Evolutionary conservation across 2,888 invertebrate species (phyloP).

Genomic region (Stegophylla sp.): DNA sequence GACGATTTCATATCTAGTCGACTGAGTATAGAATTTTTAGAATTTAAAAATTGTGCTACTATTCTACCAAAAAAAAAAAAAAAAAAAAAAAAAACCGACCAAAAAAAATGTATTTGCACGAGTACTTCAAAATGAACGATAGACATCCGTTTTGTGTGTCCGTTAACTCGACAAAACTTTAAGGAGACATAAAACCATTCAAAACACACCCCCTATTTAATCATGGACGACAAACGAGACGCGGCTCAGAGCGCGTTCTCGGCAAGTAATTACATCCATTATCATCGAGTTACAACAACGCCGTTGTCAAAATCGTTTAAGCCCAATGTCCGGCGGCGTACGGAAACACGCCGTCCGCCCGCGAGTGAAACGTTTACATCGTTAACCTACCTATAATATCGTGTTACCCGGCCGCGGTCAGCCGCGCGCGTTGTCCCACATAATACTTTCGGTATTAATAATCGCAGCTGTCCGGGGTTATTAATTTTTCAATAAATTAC

Average conservation of each 20-base stretch:
- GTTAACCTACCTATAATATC: slow-evolving; percentile 28
- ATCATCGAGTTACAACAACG: slow-evolving; percentile 46
- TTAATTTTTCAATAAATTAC: slow-evolving; percentile 3
- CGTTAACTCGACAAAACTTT: slow-evolving; percentile 3
- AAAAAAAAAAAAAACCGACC: too few species aligned
- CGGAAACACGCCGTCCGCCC: slow-evolving; percentile 37
- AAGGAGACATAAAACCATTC: slow-evolving; percentile 5
- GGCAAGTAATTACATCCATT: slow-evolving; percentile 50
- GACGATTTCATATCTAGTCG: too few species aligned
- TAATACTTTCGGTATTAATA: neutral
- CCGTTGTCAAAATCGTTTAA: slow-evolving; percentile 48
- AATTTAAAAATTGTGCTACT: too few species aligned
- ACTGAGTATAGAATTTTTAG: too few species aligned
- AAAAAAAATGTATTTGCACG: too few species aligned
- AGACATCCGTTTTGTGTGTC: too few species aligned
- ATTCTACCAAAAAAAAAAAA: too few species aligned
- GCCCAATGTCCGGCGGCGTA: slow-evolving; percentile 30
- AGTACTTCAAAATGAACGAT: too few species aligned
- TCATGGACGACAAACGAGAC: neutral
- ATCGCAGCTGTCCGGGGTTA: neutral
- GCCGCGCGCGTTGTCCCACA: too few species aligned
- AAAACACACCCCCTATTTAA: neutral
- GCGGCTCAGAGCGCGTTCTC: neutral
- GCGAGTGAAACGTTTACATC: slow-evolving; percentile 10
- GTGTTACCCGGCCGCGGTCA: neutral